A percentile compares a stretch with the other conserved stretches of the same genome.
These are phyloP conservation scores for Odontesthes bonariensis DNA, from an alignment of 2,113 vertebrate genomes.

Conservation along the genomic window DNA sequence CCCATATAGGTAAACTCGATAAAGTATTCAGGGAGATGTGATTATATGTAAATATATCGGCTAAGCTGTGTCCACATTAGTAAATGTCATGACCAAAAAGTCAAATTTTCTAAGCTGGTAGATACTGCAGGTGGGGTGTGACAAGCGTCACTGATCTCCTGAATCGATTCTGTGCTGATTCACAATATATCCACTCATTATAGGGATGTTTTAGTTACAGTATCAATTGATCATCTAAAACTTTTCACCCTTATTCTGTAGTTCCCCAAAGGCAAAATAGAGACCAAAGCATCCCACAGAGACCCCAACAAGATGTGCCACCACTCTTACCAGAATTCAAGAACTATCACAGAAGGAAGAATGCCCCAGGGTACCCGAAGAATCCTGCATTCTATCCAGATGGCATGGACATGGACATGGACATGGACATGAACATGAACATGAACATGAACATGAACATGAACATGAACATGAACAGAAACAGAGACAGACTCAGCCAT, in stretches of 20 bases:
- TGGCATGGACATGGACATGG: background rate
- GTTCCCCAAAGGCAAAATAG: slow-evolving; percentile 40
- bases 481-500: background rate
- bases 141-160: too few species aligned
- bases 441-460: too few species aligned
- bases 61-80: too few species aligned
- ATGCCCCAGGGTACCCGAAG: background rate
- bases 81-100: background rate
- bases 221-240: background rate
- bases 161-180: too few species aligned
- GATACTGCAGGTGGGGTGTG: too few species aligned
- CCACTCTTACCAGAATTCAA: slow-evolving; percentile 9
- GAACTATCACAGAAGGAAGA: background rate
- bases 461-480: slow-evolving; percentile 1
- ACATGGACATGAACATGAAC: too few species aligned
- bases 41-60: background rate
- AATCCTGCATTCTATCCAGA: background rate
- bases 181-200: too few species aligned
- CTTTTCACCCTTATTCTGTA: slow-evolving; percentile 17
- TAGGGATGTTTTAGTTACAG: background rate
- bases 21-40: background rate
- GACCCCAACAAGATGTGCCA: background rate
- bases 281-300: background rate
- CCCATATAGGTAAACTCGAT: background rate
- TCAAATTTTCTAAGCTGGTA: too few species aligned